A percentile compares a stretch with the other conserved stretches of the same genome.
Conservation (phyloP, 1,140 invertebrate species). For the Pogonus chalceus region DNA sequence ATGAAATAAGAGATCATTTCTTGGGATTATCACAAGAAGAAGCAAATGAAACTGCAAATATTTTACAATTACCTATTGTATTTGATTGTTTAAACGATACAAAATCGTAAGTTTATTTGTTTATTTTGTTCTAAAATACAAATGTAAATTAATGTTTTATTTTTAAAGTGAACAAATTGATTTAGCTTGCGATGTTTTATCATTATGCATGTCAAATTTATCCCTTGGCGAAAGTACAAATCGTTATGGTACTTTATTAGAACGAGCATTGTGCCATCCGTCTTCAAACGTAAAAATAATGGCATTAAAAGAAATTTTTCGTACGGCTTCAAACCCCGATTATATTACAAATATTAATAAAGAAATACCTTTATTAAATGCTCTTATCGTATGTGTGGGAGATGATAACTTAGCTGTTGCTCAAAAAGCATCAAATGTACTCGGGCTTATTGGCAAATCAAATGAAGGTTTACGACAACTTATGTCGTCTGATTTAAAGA, state of each 20-base stretch:
- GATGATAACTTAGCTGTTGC: conserved; percentile 50
- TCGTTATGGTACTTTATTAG: conserved; percentile 37
- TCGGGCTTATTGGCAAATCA: conserved; percentile 40
- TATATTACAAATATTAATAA: conserved; percentile 33
- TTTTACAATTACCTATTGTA: conserved; percentile 32
- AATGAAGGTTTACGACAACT: conserved; percentile 36
- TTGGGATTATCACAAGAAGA: conserved; percentile 30
- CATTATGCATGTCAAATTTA: conserved; percentile 45
- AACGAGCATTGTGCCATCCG: conserved; percentile 44
- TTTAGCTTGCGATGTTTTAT: conserved; percentile 47
- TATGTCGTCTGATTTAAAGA: conserved; percentile 38
- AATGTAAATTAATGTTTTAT: conserved; percentile 27
- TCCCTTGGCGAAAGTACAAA: conserved; percentile 38
- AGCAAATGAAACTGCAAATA: conserved; percentile 23
- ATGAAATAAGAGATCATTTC: conserved; percentile 35
- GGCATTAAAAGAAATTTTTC: conserved; percentile 39
- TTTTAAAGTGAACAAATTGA: conserved; percentile 40
- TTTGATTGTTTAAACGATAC: conserved; percentile 37
- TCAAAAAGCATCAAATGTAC: conserved; percentile 43
- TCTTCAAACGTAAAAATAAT: conserved; percentile 40
- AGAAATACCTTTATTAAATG: conserved; percentile 42
- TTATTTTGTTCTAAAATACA: neutral
- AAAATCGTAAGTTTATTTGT: conserved; percentile 28
- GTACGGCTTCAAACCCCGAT: conserved; percentile 24
- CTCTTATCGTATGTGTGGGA: conserved; percentile 42